Evolutionary conservation across 2,888 invertebrate genomes (phyloP), one percentile per base, ranked within the genome.

Genomic region (Phoenoteleia sp.): DNA sequence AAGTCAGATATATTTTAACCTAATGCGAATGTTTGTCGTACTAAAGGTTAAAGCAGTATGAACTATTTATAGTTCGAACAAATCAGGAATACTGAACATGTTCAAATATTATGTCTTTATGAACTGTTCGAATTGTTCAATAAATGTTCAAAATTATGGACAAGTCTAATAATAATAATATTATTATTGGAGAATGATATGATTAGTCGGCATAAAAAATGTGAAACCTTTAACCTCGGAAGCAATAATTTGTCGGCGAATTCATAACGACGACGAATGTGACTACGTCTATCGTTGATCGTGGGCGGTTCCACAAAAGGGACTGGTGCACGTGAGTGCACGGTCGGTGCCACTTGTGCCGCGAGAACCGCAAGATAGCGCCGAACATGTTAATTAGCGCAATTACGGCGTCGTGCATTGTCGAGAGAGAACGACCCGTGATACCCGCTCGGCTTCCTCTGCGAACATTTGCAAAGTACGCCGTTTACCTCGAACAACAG

Each of bases 381-480:
- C 85, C 83, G 66, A 84, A 84, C 86, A 87, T 87, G 86, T 87
- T 87, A 87, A 87, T 87, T 84, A 87, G 81, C 74, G 83, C 86
- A 86, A 86, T 86, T 86, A 85, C 81, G 79, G 83, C 74, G 71
- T 56, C 71, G 79, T 77, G 74, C 71, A 85, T 76, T 79, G 81
- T 81, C 77, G 71, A 80, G 45, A 71, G 79, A 79, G 74, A 81
- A 74, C 79, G 79, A 84, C 67, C 81, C 76, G 67, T 76, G 82
- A 85, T 81, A 84, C 58, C 74, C 86, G 77, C 75, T 74, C 56
- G 76, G 86, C 62, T 86, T 86, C 86, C 86, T 86, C 77, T 86
- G 84, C 81, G 86, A 84, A 82, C 75, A 47, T 81, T 85, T 81
- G 67, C 85, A 81, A 81, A 79, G 81, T 64, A 79, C 77, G 69